Base-by-base conservation (phyloP, 2,888 invertebrate species). In the Pogonocherus hispidulus region DNA sequence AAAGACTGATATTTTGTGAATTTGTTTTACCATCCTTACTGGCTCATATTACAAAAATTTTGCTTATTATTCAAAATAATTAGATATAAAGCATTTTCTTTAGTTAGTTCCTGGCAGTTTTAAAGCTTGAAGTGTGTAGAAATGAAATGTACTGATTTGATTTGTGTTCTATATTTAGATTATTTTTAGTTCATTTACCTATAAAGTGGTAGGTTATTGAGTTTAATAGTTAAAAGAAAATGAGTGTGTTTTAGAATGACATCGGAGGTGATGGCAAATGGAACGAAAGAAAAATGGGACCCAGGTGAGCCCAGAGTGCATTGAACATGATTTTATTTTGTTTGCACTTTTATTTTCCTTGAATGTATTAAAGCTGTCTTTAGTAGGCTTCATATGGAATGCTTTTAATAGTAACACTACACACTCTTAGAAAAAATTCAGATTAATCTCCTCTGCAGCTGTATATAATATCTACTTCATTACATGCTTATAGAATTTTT, bases 191-290 rank as follows among this genome's bases (percentile, higher is more conserved):
- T 44, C 19, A 32, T 54, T 54, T 54, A 32, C 51, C 44, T 9
- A n/a, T n/a, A 22, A 37, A 37, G 8, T 63, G 47, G 57, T 65
- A 57, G n/a, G 20, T 6, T 51, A 16, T 11, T 20, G 4, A 14
- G 16, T 23, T 47, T 20, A 14, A 19, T 41, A 20, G 22, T 44
- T n/a, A 22, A 37, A 35, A 32, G 37, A 57, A 65, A 27, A 59
- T 60, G 66, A 59, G 4, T 51, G 19, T 63, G 73, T 81, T 79
- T 66, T 79, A 88, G 86, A 86, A 89, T 89, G 89, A 88, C 88
- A 85, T 87, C 88, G 81, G 87, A 86, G 83, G 85, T 88, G 81
- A 89, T 89, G 89, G 89, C 88, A 73, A 88, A 89, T 85, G 84
- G 84, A 73, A 80, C 84, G 37, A 82, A 82, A 78, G 86, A 87